Percentiles rank a stretch among this genome's conserved stretches.
These are phyloP conservation scores for Cynopterus sphinx DNA, from an alignment of 2,797 vertebrate genomes.

Conservation along the genomic window DNA sequence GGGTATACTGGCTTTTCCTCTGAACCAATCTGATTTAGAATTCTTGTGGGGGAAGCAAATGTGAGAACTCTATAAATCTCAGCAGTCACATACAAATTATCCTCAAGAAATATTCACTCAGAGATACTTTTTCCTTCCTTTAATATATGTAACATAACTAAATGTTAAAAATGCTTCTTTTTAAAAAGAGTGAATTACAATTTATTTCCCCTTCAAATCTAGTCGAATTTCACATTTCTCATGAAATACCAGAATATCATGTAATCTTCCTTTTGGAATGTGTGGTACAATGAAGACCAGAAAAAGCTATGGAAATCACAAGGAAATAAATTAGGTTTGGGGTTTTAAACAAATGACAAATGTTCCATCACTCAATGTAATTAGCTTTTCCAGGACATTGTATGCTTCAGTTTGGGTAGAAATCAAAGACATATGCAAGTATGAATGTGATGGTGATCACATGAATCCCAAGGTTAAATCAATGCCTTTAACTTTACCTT, in stretches of 20 bases:
- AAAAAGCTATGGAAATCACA: constrained; percentile 45
- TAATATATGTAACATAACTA: constrained; percentile 21
- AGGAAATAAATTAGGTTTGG: constrained; percentile 42
- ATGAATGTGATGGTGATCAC: constrained; percentile 73
- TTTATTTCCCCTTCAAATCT: constrained; percentile 59
- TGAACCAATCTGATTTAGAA: constrained; percentile 78
- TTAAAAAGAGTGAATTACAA: not conserved
- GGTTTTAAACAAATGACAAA: constrained; percentile 69
- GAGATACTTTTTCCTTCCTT: constrained; percentile 61
- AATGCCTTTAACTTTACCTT: constrained; percentile 76
- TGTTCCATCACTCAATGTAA: constrained; percentile 52
- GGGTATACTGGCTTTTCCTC: constrained; percentile 76
- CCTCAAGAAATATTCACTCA: constrained; percentile 63
- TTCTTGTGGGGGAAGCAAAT: constrained; percentile 78
- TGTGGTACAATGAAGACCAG: constrained; percentile 45
- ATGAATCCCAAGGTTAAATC: constrained; percentile 82
- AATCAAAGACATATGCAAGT: constrained; percentile 67
- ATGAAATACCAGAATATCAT: constrained; percentile 57
- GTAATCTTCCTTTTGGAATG: constrained; percentile 33
- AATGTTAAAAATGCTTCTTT: constrained; percentile 28
- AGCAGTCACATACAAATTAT: constrained; percentile 69
- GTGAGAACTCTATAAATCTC: constrained; percentile 76
- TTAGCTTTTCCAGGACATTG: constrained; percentile 51
- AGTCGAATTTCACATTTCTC: constrained; percentile 21
- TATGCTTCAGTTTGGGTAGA: constrained; percentile 70